Base-by-base conservation (phyloP, 2,797 vertebrate species). In the Huso huso region DNA sequence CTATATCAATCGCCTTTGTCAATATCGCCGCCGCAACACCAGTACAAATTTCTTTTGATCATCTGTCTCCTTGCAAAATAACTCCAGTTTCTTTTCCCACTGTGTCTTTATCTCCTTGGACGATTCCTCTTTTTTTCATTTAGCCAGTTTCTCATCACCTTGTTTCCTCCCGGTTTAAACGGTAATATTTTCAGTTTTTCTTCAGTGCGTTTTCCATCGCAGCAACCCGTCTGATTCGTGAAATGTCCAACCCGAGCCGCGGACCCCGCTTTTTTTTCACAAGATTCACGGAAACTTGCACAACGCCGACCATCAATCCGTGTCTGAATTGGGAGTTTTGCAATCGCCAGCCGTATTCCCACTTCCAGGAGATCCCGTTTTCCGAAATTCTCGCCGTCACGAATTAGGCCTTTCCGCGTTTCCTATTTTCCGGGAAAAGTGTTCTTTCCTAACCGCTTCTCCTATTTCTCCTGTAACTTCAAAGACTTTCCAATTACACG, bases 61-160 rank as follows among this genome's bases (percentile, higher is more conserved):
- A 57, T 65, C 61, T 72, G 67, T 73, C 71, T 73, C 75, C 67
- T 70, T 67, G 9, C 72, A 55, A 53, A 69, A 79, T 11, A 74
- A 72, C 66, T 70, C 66, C 74, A 72, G 72, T 71, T 73, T 62
- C 71, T 73, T 64, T 57, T 63, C 13, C 66, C 49, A 59, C 61
- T 76, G 73, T 73, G 78, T 77, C 68, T 68, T 70, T 55, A 66
- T 74, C 76, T 71, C 78, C 77, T 77, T 75, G 74, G 52, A 10
- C 64, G 68, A 65, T 70, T 76, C 70, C 72, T 73, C 63, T 18
- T 71, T 74, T 71, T 62, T 69, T 66, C 64, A 65, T 66, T 65
- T 49, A 73, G 12, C 63, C 15, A 50, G 58, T 59, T 76, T 80
- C 78, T 78, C 82, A 76, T 85, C 73, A 74, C 79, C 77, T 73